phyloP scores from a whole-genome alignment of 1,140 invertebrate species.

The Rhopalosiphum padi region DNA sequence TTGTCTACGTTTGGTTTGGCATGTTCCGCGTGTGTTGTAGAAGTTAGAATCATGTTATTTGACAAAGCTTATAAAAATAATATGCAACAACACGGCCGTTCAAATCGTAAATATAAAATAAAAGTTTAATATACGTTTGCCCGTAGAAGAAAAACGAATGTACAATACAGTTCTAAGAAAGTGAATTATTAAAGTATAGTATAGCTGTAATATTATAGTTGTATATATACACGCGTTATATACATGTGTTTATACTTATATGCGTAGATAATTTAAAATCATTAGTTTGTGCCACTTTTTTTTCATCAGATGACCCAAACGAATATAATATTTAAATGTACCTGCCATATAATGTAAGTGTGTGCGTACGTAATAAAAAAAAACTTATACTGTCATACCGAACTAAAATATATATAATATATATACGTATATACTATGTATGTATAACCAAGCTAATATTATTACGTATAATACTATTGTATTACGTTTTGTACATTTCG shows the following conservation, averaged over 20 bases:
- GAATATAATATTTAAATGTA: not conserved
- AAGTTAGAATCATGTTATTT: not conserved
- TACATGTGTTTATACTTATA: not conserved
- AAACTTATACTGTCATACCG: not conserved
- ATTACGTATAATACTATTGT: not conserved
- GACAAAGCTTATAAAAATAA: conserved; percentile 26
- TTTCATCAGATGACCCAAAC: not conserved
- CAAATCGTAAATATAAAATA: conserved; percentile 13
- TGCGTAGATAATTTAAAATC: conserved; percentile 1
- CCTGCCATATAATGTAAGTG: not conserved
- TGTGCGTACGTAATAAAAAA: not conserved
- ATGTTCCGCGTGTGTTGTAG: not conserved
- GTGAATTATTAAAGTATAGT: not conserved
- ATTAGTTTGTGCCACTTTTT: not conserved
- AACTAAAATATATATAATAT: not conserved
- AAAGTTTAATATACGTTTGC: not conserved
- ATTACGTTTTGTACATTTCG: not conserved
- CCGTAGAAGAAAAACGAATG: not conserved
- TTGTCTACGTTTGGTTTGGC: conserved; percentile 1
- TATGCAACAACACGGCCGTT: not conserved
- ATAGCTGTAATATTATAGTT: not conserved
- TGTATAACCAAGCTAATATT: conserved; percentile 21
- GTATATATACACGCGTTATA: not conserved
- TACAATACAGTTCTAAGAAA: not conserved
- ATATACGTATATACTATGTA: not conserved